Evolutionary conservation across 2,888 invertebrate genomes (phyloP), one percentile per base, ranked within the genome.

Genomic region (Proisotoma minuta): DNA sequence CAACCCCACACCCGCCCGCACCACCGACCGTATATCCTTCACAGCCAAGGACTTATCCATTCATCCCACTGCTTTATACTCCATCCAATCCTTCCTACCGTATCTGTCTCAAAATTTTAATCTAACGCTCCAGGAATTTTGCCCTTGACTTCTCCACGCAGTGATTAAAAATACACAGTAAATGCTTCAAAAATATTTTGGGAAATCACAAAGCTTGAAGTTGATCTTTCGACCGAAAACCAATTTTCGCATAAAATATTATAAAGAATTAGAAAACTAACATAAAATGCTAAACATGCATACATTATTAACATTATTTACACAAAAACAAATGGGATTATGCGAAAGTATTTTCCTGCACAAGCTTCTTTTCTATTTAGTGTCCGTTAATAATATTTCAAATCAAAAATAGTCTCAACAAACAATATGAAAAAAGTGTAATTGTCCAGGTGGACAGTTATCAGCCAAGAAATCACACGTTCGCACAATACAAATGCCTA

Each of bases 21-120:
- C n/a, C n/a, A 56, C 27, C 56, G 43, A 56, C 56, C 56, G 56
- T 56, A 40, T 26, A 39, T 56, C 56, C 56, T 56, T 56, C 40
- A 26, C n/a, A 43, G 43, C 43, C 56, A 56, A 56, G 56, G 56
- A 5, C 56, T 56, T 3, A 49, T 49, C 53, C 53, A 52, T 52
- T 52, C 52, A 52, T 27, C 28, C 52, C 47, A 5, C 47, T 18
- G n/a, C n/a, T 34, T 15, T 8, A 5, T 5, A 43, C 20, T 43
- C 43, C 5, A 5, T 43, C 43, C 43, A 43, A 43, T 20, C 43
- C 18, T 43, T 15, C 15, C 34, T 34, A 34, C n/a, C n/a, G n/a
- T 34, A 34, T 34, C 8, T 34, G 34, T 43, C 43, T n/a, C 43
- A 43, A 43, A 43, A 43, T 43, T 43, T 43, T 20, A 18, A 43